phyloP scores from a whole-genome alignment of 2,113 vertebrate species.

The Condylura cristata region DNA sequence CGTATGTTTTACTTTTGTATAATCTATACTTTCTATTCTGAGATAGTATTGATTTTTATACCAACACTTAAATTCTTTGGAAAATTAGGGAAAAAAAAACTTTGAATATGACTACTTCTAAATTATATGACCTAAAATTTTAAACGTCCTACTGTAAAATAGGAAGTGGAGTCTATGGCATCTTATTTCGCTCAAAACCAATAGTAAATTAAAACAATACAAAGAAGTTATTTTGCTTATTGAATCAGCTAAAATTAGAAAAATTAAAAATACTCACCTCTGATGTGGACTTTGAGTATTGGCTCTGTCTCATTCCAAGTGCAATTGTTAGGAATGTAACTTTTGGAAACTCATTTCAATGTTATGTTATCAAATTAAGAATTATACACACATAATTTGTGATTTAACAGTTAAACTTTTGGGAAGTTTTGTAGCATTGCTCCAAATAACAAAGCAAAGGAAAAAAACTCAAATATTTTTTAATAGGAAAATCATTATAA shows the following conservation, averaged over 20 bases:
- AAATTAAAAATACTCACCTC: background rate
- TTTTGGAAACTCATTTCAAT: background rate
- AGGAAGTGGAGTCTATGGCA: background rate
- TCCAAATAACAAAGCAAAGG: background rate
- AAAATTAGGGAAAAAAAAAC: background rate
- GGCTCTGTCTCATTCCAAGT: background rate
- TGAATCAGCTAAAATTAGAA: background rate
- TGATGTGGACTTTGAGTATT: background rate
- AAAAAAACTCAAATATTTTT: background rate
- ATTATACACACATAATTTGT: background rate
- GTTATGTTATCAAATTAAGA: background rate
- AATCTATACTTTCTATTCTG: background rate
- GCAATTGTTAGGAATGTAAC: background rate
- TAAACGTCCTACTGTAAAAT: slow-evolving; percentile 6
- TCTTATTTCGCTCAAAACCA: slow-evolving; percentile 1
- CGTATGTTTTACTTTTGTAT: background rate
- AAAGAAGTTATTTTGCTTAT: background rate
- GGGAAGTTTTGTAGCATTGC: background rate
- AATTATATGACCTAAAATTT: background rate
- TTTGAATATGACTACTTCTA: background rate
- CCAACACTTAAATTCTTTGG: background rate
- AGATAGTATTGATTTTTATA: background rate
- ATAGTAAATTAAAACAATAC: background rate
- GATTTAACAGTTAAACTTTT: background rate
- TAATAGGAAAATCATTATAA: background rate